Percentiles rank a stretch among this genome's conserved stretches.
These are phyloP conservation scores for Porites lobata DNA, from an alignment of 92 coral and sea anemone genomes.

Conservation along the genomic window DNA sequence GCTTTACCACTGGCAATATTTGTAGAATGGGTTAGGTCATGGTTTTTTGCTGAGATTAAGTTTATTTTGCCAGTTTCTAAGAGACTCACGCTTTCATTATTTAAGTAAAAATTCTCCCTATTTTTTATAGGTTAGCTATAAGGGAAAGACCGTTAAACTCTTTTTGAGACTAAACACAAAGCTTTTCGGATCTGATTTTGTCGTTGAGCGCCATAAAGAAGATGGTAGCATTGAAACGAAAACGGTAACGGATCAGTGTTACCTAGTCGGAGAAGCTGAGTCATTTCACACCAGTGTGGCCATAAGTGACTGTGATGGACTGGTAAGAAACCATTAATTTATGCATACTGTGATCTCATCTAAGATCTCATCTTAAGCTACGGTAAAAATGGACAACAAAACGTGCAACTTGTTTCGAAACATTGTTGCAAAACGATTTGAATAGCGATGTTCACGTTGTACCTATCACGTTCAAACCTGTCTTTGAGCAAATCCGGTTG, in stretches of 20 bases:
- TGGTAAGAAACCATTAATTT: constrained; percentile 70
- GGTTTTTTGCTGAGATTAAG: too few species aligned
- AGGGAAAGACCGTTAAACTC: constrained; percentile 74
- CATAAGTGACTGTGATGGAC: constrained; percentile 97
- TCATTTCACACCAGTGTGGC: constrained; percentile 81
- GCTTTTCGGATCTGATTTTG: constrained; percentile 87
- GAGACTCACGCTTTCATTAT: background rate
- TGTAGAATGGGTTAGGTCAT: too few species aligned
- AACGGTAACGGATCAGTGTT: constrained; percentile 74
- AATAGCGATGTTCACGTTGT: too few species aligned
- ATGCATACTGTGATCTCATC: background rate
- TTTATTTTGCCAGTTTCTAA: background rate
- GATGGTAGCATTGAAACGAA: constrained; percentile 79
- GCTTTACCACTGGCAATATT: too few species aligned
- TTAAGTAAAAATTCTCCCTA: background rate
- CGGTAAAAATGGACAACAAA: too few species aligned
- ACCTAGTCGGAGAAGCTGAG: constrained; percentile 86
- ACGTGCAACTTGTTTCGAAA: too few species aligned
- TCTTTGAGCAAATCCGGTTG: too few species aligned
- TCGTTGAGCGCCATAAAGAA: constrained; percentile 77
- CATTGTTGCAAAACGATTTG: too few species aligned
- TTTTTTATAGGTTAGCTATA: constrained; percentile 49
- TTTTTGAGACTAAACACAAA: constrained; percentile 75
- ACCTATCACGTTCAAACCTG: too few species aligned
- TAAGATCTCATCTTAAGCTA: too few species aligned